Conservation (phyloP, 2,797 vertebrate species). For the Phrynocephalus vlangalii region DNA sequence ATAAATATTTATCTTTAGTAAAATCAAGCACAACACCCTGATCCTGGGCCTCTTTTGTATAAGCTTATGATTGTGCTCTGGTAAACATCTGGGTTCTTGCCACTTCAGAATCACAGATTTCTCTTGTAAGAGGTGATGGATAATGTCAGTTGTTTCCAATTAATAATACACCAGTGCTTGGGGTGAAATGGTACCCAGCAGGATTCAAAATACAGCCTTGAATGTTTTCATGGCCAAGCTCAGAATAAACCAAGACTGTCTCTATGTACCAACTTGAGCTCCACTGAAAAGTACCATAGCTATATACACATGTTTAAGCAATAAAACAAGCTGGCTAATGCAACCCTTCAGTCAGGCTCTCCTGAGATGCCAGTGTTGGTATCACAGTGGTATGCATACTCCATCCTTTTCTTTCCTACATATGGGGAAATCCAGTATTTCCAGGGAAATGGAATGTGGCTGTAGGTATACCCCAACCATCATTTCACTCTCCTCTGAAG, state of each 20-base stretch:
- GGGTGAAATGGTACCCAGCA: neutral
- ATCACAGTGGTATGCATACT: neutral
- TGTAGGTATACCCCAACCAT: neutral
- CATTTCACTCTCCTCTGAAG: neutral
- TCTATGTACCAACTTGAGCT: no score
- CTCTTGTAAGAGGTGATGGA: neutral
- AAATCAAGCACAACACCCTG: constrained; percentile 26
- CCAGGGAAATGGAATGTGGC: neutral
- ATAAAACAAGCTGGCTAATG: neutral
- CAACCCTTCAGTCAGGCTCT: neutral
- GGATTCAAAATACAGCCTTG: no score
- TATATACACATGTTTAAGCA: neutral
- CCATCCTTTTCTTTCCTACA: neutral
- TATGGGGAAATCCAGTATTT: neutral
- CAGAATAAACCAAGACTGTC: no score
- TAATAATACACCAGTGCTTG: neutral
- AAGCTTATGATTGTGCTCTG: no score
- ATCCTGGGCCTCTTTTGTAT: constrained; percentile 8
- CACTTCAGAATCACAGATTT: neutral
- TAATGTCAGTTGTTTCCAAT: neutral
- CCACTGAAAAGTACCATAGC: neutral
- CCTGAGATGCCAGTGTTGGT: no score
- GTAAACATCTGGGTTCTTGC: no score
- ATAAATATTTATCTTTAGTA: constrained; percentile 29
- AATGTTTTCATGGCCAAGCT: no score